Evolutionary conservation across 2,888 invertebrate species (phyloP).

Genomic region (Auanema freiburgensis): DNA sequence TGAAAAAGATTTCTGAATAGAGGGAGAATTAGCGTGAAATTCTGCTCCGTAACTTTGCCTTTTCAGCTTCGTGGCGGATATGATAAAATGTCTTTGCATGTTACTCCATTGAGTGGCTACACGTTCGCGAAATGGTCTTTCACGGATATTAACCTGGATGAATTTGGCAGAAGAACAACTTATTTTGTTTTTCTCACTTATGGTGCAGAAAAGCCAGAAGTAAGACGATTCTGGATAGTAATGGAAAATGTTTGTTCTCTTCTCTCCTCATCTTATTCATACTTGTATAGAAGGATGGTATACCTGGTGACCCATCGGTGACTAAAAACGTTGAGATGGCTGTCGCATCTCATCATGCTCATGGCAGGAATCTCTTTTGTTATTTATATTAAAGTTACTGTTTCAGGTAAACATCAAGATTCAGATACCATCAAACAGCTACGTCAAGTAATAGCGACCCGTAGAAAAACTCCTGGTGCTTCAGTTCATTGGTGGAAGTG

Average conservation of each 20-base stretch:
- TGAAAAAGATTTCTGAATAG: no score
- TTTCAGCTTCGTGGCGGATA: slow-evolving; percentile 52
- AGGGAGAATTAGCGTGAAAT: no score
- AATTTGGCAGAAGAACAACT: slow-evolving; percentile 45
- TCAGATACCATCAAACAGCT: slow-evolving; percentile 58
- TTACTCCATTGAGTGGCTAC: slow-evolving; percentile 58
- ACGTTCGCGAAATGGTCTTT: slow-evolving; percentile 53
- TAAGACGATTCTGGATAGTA: slow-evolving; percentile 56
- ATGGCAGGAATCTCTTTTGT: slow-evolving; percentile 38
- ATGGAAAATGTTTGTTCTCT: slow-evolving; percentile 47
- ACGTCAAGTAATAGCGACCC: slow-evolving; percentile 49
- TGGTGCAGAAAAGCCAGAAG: slow-evolving; percentile 51
- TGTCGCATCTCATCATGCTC: slow-evolving; percentile 62
- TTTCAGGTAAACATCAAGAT: slow-evolving; percentile 51
- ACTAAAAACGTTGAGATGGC: slow-evolving; percentile 54
- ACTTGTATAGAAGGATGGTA: slow-evolving; percentile 2
- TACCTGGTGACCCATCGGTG: slow-evolving; percentile 33
- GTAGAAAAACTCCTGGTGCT: slow-evolving; percentile 38
- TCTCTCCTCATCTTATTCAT: slow-evolving; percentile 1
- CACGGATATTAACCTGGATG: slow-evolving; percentile 39
- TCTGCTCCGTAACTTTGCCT: background rate
- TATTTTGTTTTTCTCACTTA: slow-evolving; percentile 63
- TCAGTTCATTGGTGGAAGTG: slow-evolving; percentile 55
- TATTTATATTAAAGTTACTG: background rate
- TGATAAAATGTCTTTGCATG: slow-evolving; percentile 62